phyloP scores from a whole-genome alignment of 2,888 invertebrate genomes.

The Halocaridina rubra region DNA sequence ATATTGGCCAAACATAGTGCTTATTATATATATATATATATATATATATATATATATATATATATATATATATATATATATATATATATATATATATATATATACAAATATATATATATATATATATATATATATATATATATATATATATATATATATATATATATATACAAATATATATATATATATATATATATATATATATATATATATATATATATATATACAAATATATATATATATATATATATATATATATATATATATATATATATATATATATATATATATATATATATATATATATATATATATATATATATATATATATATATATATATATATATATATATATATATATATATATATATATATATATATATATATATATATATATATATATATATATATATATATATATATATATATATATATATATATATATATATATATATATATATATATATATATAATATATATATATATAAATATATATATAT shows the following conservation, averaged over 20 bases:
- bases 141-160: background rate
- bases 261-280: constrained; percentile 18
- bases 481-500: constrained; percentile 10
- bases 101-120: background rate
- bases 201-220: constrained; percentile 13
- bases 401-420: background rate
- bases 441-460: constrained; percentile 16
- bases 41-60: background rate
- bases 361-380: constrained; percentile 21
- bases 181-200: background rate
- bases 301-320: constrained; percentile 1
- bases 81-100: background rate
- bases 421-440: constrained; percentile 26
- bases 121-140: background rate
- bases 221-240: constrained; percentile 27
- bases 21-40: background rate
- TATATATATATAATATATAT: background rate
- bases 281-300: constrained; percentile 21
- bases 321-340: constrained; percentile 20
- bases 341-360: constrained; percentile 12
- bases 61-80: constrained; percentile 1
- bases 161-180: background rate
- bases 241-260: constrained; percentile 30
- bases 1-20: background rate
- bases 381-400: constrained; percentile 8